phyloP scores from a whole-genome alignment of 2,113 vertebrate species.

The Sprattus sprattus region DNA sequence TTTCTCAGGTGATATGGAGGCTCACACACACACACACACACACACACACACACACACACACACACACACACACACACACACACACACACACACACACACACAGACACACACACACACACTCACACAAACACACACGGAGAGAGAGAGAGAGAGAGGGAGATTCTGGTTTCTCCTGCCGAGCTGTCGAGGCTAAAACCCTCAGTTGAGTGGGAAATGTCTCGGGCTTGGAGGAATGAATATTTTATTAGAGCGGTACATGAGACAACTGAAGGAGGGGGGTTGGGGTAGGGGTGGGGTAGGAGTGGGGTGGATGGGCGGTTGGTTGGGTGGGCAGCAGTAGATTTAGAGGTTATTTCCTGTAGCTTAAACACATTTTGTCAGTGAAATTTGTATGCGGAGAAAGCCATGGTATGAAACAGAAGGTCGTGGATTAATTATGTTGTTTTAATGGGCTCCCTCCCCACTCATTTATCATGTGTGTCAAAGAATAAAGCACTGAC shows the following conservation, averaged over 20 bases:
- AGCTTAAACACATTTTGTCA: slow-evolving; percentile 46
- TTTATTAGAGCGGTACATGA: slow-evolving; percentile 36
- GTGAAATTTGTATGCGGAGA: slow-evolving; percentile 35
- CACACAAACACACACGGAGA: background rate
- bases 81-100: background rate
- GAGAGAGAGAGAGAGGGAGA: background rate
- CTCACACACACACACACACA: background rate
- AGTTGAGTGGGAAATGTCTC: slow-evolving; percentile 19
- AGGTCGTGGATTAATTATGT: slow-evolving; percentile 39
- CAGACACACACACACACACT: background rate
- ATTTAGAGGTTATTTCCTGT: slow-evolving; percentile 41
- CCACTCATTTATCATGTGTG: slow-evolving; percentile 14
- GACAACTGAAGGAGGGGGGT: slow-evolving; percentile 20
- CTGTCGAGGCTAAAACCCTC: slow-evolving; percentile 9
- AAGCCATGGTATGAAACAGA: slow-evolving; percentile 26
- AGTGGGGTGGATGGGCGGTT: background rate
- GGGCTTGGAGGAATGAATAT: slow-evolving; percentile 21
- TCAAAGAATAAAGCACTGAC: background rate
- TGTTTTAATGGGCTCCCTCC: slow-evolving; percentile 25
- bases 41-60: background rate
- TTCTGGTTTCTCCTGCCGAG: slow-evolving; percentile 9
- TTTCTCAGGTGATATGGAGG: slow-evolving; percentile 8
- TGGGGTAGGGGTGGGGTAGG: background rate
- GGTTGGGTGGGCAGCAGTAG: slow-evolving; percentile 25
- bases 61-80: background rate